Base-by-base conservation (phyloP, 1,140 invertebrate species). In the Pararge aegeria region DNA sequence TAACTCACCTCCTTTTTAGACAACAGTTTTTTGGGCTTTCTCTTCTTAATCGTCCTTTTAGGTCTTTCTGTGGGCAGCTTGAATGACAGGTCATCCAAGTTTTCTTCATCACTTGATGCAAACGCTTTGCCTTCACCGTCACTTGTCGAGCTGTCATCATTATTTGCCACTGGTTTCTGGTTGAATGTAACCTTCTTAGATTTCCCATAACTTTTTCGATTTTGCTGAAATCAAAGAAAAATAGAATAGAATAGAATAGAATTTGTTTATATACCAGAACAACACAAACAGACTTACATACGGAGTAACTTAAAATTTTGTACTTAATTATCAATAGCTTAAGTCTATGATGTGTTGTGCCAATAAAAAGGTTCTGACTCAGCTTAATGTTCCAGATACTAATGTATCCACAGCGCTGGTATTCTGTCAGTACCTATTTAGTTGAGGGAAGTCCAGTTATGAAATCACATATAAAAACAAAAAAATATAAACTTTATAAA, bases 141-240 rank as follows among this genome's bases (percentile, higher is more conserved):
- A 63, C 44, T 68, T 1, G 37, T 51, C 9, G 58, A 55, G 10
- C 38, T 55, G n/a, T 49, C 62, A 15, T 81, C 74, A 64, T 70
- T 75, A 50, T 75, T 68, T 0, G 67, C 70, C 5, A 49, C 51
- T 30, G 74, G 64, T 16, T 61, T 64, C 27, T 80, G 71, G 2
- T 49, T 48, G 62, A 86, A 86, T 54, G 73, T 66, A 4, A 86
- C 86, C 53, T 81, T 89, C 53, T 86, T 89, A 7, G 80, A 21
- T 63, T 87, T 89, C 2, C 78, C 75, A 62, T 89, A 89, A 57
- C 86, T 89, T 68, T 82, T 89, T 27, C 81, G 66, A 5, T 52
- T 66, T 30, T 73, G 70, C 83, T 86, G 72, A 79, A 80, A 66
- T 51, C 5, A 2, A 37, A 18, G 16, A 42, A 18, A 42, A 10